Base-by-base conservation (phyloP, 2,113 vertebrate species). In the Oryzias woworae region DNA sequence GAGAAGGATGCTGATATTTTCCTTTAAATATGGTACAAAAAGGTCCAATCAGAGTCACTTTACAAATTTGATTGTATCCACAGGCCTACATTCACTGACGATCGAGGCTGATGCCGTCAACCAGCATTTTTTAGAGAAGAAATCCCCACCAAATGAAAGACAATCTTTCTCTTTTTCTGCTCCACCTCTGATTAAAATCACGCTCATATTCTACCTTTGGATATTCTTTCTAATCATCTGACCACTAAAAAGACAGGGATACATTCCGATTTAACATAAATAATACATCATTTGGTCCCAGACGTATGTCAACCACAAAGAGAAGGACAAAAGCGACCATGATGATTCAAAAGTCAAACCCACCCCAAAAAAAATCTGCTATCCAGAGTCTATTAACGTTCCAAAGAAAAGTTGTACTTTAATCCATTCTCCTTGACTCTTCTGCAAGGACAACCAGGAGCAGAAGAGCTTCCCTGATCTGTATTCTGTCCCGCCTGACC, bases 401-500 rank as follows among this genome's bases (percentile, higher is more conserved):
- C n/a, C 52, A 44, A 48, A 10, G 2, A 58, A 74, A 85, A 70
- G 65, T 76, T 64, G 18, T 6, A 28, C 23, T 58, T 67, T 68
- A 26, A 60, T 63, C 24, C n/a, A 52, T 75, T 77, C 65, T 74
- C 56, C 64, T 59, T 62, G 41, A 53, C 50, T 52, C 50, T 41
- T 63, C 60, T 56, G 67, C 79, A 87, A 88, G 86, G 84, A 73
- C 83, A 69, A 80, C 80, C 14, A 45, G 5, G 5, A 70, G 56
- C 17, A 66, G 58, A 31, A 50, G 69, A 55, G 60, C 70, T 69
- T 22, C 20, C 58, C 77, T 90, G 80, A 86, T 88, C 77, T 81
- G 85, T 84, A 87, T 89, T 87, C 81, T 26, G 58, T 74, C 66
- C 77, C 51, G 45, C 14, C 69, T 70, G 73, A 81, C 69, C 77